phyloP scores from a whole-genome alignment of 1,140 invertebrate genomes.

The Rhizoglyphus robini region DNA sequence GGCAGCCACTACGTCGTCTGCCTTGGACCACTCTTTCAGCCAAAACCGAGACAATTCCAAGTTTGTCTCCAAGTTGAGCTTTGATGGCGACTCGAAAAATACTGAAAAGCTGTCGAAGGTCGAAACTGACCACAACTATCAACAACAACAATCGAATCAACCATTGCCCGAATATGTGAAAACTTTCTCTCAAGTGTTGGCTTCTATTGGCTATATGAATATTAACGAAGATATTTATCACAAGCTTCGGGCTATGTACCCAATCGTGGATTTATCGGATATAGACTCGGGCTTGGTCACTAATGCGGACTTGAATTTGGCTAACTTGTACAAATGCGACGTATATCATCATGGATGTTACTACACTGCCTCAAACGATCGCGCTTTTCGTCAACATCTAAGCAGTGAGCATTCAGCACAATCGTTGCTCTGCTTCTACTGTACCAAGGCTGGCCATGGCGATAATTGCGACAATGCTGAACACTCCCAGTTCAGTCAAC shows the following conservation, averaged over 20 bases:
- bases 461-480: neutral
- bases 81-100: too few relatives aligned
- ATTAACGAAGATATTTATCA: neutral
- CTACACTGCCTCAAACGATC: neutral
- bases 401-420: neutral
- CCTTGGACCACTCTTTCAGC: too few relatives aligned
- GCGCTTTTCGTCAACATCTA: neutral
- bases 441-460: neutral
- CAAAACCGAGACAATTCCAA: too few relatives aligned
- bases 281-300: too few relatives aligned
- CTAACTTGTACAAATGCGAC: slow-evolving; percentile 15
- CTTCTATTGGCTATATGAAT: slow-evolving; percentile 8
- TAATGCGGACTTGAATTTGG: too few relatives aligned
- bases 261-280: too few relatives aligned
- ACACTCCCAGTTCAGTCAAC: neutral
- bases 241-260: neutral
- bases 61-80: too few relatives aligned
- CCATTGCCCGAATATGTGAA: neutral
- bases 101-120: too few relatives aligned
- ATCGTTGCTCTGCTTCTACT: slow-evolving; percentile 5
- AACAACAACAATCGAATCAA: too few relatives aligned
- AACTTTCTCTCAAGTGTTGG: neutral
- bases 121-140: too few relatives aligned
- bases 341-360: neutral
- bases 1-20: neutral